Base-by-base conservation (phyloP, 2,888 invertebrate species). In the Trachelus tabidus region DNA sequence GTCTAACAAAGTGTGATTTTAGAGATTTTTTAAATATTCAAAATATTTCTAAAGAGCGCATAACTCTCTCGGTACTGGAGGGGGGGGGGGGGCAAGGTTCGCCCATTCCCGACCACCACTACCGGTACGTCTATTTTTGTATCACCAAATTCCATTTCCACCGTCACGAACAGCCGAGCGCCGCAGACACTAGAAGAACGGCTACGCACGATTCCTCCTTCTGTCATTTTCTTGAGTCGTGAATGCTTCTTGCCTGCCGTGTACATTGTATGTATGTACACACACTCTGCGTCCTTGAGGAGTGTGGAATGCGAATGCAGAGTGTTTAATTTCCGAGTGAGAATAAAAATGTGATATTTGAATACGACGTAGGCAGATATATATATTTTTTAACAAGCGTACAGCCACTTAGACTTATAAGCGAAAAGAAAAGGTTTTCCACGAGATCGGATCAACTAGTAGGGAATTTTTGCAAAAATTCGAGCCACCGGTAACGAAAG, bases 41-140 rank as follows among this genome's bases (percentile, higher is more conserved):
- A 31, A 71, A 12, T 71, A 33, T 31, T 23, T 71, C 9, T n/a
- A 15, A 15, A 31, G 31, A 31, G 71, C 71, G 71, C 71, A 71
- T 71, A 71, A 71, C 12, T 71, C 71, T 31, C 15, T 71, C 71
- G 12, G 71, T 33, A 34, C 71, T 71, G 1, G 11, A 12, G 6
- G 3, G 4, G 30, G 71, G 33, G 30, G 15, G 31, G 9, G 15
- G 11, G 34, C 71, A 71, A 31, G 34, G 31, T 34, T 71, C 12
- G 33, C 31, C 9, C 56, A 56, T 56, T 56, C 56, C 56, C 56
- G 56, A 23, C 56, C 56, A 56, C 23, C 71, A 71, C 71, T 34
- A 34, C 71, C 71, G 9, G 71, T 71, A 33, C 71, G 71, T 11
- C 34, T 71, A 71, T 71, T 71, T 71, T 71, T 71, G 71, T 71